A percentile compares a stretch with the other conserved stretches of the same genome.
These are phyloP conservation scores for Xanthorhoe designata DNA, from an alignment of 2,888 invertebrate genomes.

Conservation along the genomic window DNA sequence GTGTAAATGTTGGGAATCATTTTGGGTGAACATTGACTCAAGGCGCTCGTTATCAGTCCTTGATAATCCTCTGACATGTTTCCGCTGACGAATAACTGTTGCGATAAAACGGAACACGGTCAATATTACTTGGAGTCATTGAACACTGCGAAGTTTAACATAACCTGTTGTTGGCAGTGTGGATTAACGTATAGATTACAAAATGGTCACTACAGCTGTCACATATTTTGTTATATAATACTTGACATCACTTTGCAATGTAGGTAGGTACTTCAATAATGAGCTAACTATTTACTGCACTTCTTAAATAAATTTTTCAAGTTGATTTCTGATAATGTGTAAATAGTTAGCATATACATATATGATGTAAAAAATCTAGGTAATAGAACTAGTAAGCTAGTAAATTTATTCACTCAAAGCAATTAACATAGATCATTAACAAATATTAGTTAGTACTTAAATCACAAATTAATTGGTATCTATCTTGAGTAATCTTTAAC, in stretches of 20 bases:
- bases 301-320: no score
- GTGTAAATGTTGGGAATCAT: conserved; percentile 75
- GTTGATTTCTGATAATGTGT: not conserved
- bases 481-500: no score
- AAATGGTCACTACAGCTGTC: not conserved
- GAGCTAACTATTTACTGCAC: no score
- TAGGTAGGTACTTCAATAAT: not conserved
- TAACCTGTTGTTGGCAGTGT: not conserved
- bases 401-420: conserved; percentile 16
- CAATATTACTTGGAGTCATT: conserved; percentile 16
- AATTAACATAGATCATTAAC: conserved; percentile 7
- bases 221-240: not conserved
- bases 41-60: conserved; percentile 66
- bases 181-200: not conserved
- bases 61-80: conserved; percentile 67
- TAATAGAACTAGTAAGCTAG: not conserved
- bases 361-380: not conserved
- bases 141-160: not conserved
- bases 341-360: not conserved
- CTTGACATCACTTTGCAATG: not conserved
- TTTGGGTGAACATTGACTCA: conserved; percentile 78
- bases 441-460: not conserved
- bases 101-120: conserved; percentile 26
- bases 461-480: no score
- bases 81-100: conserved; percentile 53